phyloP scores from a whole-genome alignment of 2,888 invertebrate genomes.

The Drosophila fulvimacula region DNA sequence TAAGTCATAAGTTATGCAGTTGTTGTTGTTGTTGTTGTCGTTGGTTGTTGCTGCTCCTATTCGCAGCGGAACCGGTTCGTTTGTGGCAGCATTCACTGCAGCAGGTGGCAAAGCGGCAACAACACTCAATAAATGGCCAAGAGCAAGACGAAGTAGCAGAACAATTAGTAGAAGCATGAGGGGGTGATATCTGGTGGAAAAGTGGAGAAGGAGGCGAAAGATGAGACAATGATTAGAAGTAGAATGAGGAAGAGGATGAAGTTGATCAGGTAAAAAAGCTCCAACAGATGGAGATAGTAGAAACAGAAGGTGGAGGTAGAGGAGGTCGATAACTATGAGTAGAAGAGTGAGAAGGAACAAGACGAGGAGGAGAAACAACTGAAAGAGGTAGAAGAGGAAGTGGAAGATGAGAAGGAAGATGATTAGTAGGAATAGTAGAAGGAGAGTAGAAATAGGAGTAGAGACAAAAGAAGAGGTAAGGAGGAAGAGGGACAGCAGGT shows the following conservation, averaged over 20 bases:
- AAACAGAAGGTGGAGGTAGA: background rate
- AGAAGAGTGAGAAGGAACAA: background rate
- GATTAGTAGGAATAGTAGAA: too few species aligned
- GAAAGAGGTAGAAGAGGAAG: background rate
- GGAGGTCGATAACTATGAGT: background rate
- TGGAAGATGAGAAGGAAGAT: background rate
- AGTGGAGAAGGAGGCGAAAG: background rate
- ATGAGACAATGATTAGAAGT: background rate
- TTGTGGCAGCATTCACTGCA: slow-evolving; percentile 46
- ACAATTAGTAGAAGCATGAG: background rate
- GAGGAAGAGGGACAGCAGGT: background rate
- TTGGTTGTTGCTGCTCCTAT: slow-evolving; percentile 41
- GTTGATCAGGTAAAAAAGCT: slow-evolving; percentile 4
- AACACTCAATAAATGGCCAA: slow-evolving; percentile 37
- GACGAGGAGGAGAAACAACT: background rate
- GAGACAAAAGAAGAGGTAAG: background rate
- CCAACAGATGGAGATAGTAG: background rate
- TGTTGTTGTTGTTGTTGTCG: slow-evolving; percentile 23
- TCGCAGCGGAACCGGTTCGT: slow-evolving; percentile 58
- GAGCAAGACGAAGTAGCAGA: background rate
- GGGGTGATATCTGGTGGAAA: background rate
- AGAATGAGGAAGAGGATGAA: background rate
- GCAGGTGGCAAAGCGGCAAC: slow-evolving; percentile 56
- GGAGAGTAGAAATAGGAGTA: background rate
- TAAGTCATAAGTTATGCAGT: slow-evolving; percentile 63